Percentiles rank a stretch among this genome's conserved stretches.
Evolutionary conservation across 1,140 invertebrate genomes (phyloP).

Genomic region (Aphaenogaster floridana): DNA sequence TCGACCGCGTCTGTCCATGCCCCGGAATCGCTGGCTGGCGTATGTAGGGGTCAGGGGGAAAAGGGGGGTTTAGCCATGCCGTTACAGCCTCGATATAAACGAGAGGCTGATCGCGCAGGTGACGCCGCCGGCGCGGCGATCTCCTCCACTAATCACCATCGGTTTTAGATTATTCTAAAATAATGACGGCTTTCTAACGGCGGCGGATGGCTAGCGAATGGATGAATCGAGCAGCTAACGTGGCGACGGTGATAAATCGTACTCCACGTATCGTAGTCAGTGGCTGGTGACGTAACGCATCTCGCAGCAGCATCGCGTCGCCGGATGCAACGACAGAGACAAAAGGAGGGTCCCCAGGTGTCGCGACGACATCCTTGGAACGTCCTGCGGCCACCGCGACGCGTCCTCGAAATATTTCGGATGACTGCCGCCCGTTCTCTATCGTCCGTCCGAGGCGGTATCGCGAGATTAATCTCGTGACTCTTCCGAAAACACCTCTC

Average conservation of each 20-base stretch:
- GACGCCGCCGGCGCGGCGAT: conserved; percentile 76
- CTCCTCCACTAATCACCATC: conserved; percentile 86
- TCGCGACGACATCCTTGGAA: conserved; percentile 80
- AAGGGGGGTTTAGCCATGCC: conserved; percentile 31
- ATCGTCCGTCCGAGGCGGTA: background rate
- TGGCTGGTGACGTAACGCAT: conserved; percentile 72
- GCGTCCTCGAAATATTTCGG: conserved; percentile 61
- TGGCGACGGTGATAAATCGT: conserved; percentile 79
- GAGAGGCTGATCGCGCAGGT: conserved; percentile 82
- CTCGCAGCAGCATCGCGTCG: conserved; percentile 42
- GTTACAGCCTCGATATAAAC: conserved; percentile 73
- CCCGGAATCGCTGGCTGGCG: conserved; percentile 65
- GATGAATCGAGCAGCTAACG: conserved; percentile 66
- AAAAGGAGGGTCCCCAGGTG: conserved; percentile 75
- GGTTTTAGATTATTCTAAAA: conserved; percentile 87
- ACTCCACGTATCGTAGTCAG: background rate
- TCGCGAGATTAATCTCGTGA: conserved; percentile 45
- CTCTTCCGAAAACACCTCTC: conserved; percentile 12
- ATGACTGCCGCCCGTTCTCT: conserved; percentile 21
- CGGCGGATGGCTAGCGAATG: conserved; percentile 65
- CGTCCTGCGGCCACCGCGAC: conserved; percentile 70
- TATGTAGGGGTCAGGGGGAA: conserved; percentile 8
- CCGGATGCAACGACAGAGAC: conserved; percentile 39
- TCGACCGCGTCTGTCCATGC: conserved; percentile 60
- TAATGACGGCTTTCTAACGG: conserved; percentile 83